Evolutionary conservation across 2,113 vertebrate genomes (phyloP).

Genomic region (Scomber colias): DNA sequence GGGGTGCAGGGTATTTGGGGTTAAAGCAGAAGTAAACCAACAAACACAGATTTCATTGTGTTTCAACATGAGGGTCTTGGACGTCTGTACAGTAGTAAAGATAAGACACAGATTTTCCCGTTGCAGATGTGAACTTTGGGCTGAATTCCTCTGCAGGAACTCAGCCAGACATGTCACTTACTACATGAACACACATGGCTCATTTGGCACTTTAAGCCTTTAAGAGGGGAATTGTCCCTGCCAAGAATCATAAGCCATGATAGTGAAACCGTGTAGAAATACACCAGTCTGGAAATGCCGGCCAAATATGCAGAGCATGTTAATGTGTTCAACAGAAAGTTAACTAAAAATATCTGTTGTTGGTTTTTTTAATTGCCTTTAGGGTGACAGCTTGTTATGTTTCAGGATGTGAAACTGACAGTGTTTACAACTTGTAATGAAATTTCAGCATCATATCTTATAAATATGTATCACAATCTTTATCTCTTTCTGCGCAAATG

Average conservation of each 20-base stretch:
- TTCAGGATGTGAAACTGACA: background rate
- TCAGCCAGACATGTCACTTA: conserved; percentile 64
- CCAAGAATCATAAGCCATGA: conserved; percentile 60
- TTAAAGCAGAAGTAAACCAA: conserved; percentile 67
- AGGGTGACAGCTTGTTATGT: background rate
- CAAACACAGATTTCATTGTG: conserved; percentile 55
- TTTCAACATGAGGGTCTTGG: conserved; percentile 31
- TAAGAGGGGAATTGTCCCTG: conserved; percentile 32
- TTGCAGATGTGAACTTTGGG: conserved; percentile 49
- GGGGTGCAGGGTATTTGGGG: conserved; percentile 33
- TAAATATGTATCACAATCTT: background rate
- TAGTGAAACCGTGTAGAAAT: conserved; percentile 37
- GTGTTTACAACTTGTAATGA: background rate
- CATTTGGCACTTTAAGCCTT: conserved; percentile 44
- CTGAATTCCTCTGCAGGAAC: conserved; percentile 45
- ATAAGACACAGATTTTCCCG: conserved; percentile 20
- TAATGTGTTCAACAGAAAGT: conserved; percentile 12
- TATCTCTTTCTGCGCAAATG: conserved; percentile 1
- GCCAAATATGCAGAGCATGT: conserved; percentile 20
- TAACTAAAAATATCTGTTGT: too few relatives aligned
- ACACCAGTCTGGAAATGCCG: conserved; percentile 36
- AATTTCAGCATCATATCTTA: background rate
- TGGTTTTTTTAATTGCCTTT: background rate
- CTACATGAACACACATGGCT: conserved; percentile 53
- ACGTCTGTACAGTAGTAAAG: background rate